Conservation (phyloP, 2,113 vertebrate species). For the Actenoides lindsayi region DNA sequence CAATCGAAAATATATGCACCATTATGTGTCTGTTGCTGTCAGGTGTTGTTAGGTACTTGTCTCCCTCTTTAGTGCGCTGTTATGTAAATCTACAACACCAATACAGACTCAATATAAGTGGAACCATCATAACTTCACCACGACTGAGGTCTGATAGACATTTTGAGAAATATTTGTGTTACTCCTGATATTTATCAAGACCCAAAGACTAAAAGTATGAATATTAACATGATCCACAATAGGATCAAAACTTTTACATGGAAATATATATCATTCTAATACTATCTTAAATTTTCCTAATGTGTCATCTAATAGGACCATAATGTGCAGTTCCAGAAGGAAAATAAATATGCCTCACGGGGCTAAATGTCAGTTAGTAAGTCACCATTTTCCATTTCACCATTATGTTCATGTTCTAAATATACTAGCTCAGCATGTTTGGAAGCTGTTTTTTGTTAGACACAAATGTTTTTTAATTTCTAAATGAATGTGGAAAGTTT, state of each 20-base stretch:
- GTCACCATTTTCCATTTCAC: not conserved
- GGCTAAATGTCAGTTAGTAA: not conserved
- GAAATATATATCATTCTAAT: not conserved
- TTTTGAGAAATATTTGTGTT: not conserved
- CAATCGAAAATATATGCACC: not conserved
- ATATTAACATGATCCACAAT: not conserved
- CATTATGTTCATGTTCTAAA: not conserved
- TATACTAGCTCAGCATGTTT: not conserved
- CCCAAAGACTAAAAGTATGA: not conserved
- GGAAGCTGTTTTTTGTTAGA: not conserved
- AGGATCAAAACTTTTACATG: not conserved
- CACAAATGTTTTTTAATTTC: not conserved
- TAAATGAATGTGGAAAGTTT: not conserved
- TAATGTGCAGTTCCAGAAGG: not conserved
- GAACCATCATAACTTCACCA: not conserved
- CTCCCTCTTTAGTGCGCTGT: not conserved
- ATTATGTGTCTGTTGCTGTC: not conserved
- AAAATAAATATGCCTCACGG: not conserved
- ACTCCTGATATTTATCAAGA: not conserved
- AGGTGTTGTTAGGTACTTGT: not conserved
- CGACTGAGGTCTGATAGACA: fast-evolving
- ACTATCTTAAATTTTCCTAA: not conserved
- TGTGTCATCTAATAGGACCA: not conserved
- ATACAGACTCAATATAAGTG: not conserved
- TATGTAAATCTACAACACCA: not conserved